Percentiles rank a stretch among this genome's conserved stretches.
Conservation (phyloP, 64 coral and sea anemone genomes). For the Stichodactyla helianthus region DNA sequence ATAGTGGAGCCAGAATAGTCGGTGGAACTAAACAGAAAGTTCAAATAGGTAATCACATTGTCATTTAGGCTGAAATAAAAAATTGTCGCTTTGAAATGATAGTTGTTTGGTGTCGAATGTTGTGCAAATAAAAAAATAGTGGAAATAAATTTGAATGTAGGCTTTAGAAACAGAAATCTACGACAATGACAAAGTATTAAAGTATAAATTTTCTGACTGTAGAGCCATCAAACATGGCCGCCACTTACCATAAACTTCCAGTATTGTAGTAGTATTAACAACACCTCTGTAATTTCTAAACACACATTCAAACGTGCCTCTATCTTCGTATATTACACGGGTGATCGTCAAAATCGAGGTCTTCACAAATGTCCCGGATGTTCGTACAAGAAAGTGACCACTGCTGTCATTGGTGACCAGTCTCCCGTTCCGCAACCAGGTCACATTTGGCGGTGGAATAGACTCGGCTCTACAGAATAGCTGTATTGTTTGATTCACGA, state of each 20-base stretch:
- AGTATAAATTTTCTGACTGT: too few species aligned
- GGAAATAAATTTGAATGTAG: too few species aligned
- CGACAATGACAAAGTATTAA: too few species aligned
- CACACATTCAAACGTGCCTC: not conserved
- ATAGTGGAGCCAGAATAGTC: not conserved
- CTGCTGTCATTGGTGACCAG: not conserved
- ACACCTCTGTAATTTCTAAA: constrained; percentile 19
- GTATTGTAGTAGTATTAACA: not conserved
- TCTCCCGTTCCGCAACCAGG: not conserved
- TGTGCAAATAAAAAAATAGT: too few species aligned
- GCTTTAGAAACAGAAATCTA: too few species aligned
- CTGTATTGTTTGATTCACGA: not conserved
- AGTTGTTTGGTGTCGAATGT: too few species aligned
- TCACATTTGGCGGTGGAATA: constrained; percentile 22
- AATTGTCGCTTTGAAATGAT: too few species aligned
- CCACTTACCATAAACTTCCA: not conserved
- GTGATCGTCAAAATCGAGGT: not conserved
- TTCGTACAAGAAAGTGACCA: not conserved
- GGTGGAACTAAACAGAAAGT: not conserved
- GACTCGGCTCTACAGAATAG: constrained; percentile 9
- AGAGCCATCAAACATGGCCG: too few species aligned
- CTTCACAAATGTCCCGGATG: not conserved
- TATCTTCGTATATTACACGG: not conserved
- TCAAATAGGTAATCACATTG: not conserved
- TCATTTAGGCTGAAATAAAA: too few species aligned